Conservation (phyloP, 2,113 vertebrate species). For the Nibea albiflora region DNA sequence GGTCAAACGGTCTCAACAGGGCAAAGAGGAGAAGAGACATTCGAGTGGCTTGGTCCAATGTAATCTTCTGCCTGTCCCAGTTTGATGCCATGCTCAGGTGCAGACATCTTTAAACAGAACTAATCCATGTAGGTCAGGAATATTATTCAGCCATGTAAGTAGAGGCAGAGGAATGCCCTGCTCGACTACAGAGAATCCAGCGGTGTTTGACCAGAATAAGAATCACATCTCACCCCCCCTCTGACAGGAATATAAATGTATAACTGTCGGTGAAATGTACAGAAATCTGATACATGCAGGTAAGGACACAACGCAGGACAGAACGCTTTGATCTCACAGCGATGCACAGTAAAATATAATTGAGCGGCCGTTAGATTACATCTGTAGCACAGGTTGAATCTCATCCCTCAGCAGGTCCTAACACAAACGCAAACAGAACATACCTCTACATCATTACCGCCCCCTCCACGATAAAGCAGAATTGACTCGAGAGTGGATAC, state of each 20-base stretch:
- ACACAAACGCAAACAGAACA: neutral
- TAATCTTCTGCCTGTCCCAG: conserved; percentile 49
- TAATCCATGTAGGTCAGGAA: conserved; percentile 63
- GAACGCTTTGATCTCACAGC: neutral
- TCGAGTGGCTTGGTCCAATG: neutral
- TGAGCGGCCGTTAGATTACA: neutral
- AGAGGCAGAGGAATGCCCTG: conserved; percentile 21
- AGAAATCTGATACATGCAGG: neutral
- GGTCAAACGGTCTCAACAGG: neutral
- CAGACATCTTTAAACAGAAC: conserved; percentile 59
- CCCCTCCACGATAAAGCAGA: neutral
- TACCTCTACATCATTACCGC: neutral
- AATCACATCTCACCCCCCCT: conserved; percentile 10
- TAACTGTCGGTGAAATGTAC: neutral
- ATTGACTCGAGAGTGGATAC: neutral
- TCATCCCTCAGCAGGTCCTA: neutral
- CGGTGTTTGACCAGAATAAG: neutral
- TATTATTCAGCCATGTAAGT: conserved; percentile 57
- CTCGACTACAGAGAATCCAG: conserved; percentile 23
- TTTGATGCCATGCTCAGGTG: conserved; percentile 22
- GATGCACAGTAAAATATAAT: conserved; percentile 6
- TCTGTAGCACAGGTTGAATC: conserved; percentile 3
- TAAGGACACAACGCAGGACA: neutral
- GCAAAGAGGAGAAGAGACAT: neutral
- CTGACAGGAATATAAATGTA: neutral